These are phyloP conservation scores for Philantomba maxwellii DNA, from an alignment of 2,113 vertebrate species.

Conservation along the genomic window DNA sequence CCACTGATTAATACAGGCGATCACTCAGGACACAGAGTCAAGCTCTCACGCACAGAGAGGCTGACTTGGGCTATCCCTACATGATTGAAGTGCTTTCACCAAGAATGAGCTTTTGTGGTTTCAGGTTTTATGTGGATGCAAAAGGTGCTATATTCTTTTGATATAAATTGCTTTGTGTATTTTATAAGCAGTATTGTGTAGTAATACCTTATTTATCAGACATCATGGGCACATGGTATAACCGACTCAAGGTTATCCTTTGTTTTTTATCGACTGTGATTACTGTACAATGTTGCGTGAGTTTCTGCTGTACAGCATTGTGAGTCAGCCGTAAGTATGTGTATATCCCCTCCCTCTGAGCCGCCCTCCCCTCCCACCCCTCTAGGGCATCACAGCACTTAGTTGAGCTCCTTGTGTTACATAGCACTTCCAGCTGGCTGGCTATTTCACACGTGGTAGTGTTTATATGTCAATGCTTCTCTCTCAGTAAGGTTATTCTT, in stretches of 20 bases:
- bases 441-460: background rate
- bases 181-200: background rate
- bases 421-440: background rate
- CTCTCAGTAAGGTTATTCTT: background rate
- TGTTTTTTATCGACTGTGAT: background rate
- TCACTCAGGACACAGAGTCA: background rate
- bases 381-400: background rate
- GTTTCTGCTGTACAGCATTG: background rate
- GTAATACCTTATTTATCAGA: background rate
- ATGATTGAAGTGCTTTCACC: background rate
- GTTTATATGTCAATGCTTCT: background rate
- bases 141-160: conserved; percentile 42
- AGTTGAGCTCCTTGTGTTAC: background rate
- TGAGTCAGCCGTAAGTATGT: rapidly evolving
- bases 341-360: background rate
- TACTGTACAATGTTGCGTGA: background rate
- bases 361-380: background rate
- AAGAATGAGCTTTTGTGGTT: background rate
- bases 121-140: background rate
- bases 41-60: background rate
- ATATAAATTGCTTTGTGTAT: conserved; percentile 2
- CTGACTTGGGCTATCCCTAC: background rate
- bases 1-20: background rate
- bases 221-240: background rate
- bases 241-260: background rate